These are phyloP conservation scores for Limnephilus rhombicus DNA, from an alignment of 2,888 invertebrate species.

Conservation along the genomic window DNA sequence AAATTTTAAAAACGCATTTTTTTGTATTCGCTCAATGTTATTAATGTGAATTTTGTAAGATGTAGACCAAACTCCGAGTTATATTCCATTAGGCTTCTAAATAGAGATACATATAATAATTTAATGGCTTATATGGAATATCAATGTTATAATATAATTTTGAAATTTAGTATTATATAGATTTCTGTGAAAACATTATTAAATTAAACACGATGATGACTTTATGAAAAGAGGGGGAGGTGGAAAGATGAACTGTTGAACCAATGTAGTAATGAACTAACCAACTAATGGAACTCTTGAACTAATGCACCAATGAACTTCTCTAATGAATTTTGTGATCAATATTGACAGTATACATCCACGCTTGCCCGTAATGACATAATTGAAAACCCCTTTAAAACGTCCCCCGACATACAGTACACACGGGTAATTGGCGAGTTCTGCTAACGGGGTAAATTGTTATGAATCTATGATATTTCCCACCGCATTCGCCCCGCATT, in stretches of 20 bases:
- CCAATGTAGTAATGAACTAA: neutral
- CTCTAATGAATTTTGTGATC: neutral
- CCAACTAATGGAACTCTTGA: neutral
- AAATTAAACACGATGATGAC: no score
- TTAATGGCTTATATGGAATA: no score
- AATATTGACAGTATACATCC: neutral
- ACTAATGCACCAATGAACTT: neutral
- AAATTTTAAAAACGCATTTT: no score
- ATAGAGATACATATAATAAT: no score
- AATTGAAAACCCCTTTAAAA: neutral
- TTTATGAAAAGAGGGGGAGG: no score
- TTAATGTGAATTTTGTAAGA: no score
- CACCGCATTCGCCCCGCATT: neutral
- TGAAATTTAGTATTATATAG: no score
- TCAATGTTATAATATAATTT: no score
- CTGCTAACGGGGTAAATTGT: neutral
- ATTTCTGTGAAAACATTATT: no score
- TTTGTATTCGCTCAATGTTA: no score
- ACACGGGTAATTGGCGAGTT: conserved; percentile 8
- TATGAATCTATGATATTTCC: neutral
- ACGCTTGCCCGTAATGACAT: neutral
- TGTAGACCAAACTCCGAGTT: no score
- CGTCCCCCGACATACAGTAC: neutral
- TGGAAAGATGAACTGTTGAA: neutral
- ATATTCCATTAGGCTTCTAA: no score